phyloP scores from a whole-genome alignment of 2,888 invertebrate genomes.

The Icerya purchasi region DNA sequence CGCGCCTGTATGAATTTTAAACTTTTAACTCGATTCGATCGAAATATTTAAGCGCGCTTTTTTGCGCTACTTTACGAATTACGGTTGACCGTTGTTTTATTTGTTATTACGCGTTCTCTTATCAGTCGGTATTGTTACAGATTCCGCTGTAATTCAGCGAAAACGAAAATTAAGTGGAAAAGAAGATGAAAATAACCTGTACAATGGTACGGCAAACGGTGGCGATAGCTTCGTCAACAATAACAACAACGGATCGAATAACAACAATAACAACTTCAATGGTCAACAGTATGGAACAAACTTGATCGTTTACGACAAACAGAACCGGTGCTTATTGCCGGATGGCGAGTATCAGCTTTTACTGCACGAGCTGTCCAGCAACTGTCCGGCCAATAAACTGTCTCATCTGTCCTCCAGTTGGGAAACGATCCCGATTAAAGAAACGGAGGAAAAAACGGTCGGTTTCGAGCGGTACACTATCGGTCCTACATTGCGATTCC shows the following conservation, averaged over 20 bases:
- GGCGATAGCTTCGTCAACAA: no score
- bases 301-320: constrained; percentile 71
- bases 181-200: no score
- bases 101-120: not conserved
- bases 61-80: no score
- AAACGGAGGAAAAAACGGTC: not conserved
- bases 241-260: constrained; percentile 13
- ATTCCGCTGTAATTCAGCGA: constrained; percentile 11
- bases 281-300: constrained; percentile 59
- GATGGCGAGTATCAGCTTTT: constrained; percentile 81
- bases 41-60: no score
- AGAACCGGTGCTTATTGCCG: constrained; percentile 61
- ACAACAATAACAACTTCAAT: constrained; percentile 11
- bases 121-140: not conserved
- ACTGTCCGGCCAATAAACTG: constrained; percentile 13
- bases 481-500: constrained; percentile 56
- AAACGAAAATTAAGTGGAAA: constrained; percentile 14
- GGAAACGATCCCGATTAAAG: constrained; percentile 26
- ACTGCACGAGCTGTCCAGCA: constrained; percentile 30
- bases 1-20: no score
- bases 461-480: constrained; percentile 6
- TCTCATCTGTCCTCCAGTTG: constrained; percentile 31
- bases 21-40: no score
- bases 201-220: no score
- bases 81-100: no score